Percentiles rank a stretch among this genome's conserved stretches.
These are phyloP conservation scores for Osmoderma eremita DNA, from an alignment of 2,888 invertebrate genomes.

Conservation along the genomic window DNA sequence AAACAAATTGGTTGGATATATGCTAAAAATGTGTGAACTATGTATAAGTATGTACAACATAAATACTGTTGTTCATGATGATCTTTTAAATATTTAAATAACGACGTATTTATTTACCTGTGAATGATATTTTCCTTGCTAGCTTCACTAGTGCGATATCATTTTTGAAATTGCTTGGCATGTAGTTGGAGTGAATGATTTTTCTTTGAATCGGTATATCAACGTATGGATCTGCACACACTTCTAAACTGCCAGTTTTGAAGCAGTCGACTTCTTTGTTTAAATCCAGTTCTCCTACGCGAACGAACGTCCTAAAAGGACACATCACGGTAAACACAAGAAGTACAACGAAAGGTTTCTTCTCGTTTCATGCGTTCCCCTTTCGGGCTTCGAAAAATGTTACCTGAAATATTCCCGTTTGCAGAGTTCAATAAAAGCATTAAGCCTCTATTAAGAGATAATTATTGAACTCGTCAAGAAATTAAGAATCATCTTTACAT, in stretches of 20 bases:
- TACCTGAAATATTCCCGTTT: no score
- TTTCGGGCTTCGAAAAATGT: no score
- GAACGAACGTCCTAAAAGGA: conserved; percentile 65
- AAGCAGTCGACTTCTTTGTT: conserved; percentile 64
- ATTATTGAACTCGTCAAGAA: no score
- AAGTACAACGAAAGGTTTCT: no score
- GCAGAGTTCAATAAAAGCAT: no score
- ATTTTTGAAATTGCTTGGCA: conserved; percentile 54
- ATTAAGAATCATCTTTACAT: no score
- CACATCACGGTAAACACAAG: no score
- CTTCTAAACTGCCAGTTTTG: conserved; percentile 13
- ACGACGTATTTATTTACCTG: conserved; percentile 48
- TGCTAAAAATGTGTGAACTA: conserved; percentile 49
- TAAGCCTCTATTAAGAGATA: no score
- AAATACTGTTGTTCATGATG: no score
- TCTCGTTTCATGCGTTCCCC: no score
- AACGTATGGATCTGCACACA: conserved; percentile 56
- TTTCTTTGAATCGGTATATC: conserved; percentile 55
- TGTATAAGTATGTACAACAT: background rate
- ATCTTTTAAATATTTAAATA: no score
- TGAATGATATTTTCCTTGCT: conserved; percentile 50
- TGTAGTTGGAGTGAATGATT: conserved; percentile 57
- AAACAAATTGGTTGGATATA: conserved; percentile 59
- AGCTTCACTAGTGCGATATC: conserved; percentile 62
- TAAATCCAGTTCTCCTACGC: conserved; percentile 71